Evolutionary conservation across 1,140 invertebrate species (phyloP), one percentile per base, ranked within the genome.

Genomic region (Dysdera silvatica): DNA sequence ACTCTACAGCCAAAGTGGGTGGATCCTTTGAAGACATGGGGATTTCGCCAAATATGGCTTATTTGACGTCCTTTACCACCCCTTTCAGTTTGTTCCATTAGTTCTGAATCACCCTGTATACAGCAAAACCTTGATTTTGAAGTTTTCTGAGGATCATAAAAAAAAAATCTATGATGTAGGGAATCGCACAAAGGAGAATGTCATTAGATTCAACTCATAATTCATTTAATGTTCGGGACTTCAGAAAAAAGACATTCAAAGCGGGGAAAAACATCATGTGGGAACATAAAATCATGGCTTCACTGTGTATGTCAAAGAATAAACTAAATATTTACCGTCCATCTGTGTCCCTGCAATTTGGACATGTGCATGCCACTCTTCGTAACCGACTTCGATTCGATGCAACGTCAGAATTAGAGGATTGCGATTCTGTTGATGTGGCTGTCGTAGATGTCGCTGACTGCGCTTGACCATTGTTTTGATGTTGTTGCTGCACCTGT

Each of bases 351-450:
- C 86, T 84, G 74, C 95, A 98, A 76, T 98, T 97, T 0, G 95
- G 95, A 78, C 95, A 98, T 0, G 92, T 95, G 75, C 95, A 98
- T 8, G 94, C 93, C 2, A 97, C 90, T 35, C 95, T 77, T 58
- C 92, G 77, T 6, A 87, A 72, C 23, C 86, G 75, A 45, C 71
- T 67, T 23, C 58, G 54, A n/a, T 68, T 63, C 28, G 57, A n/a
- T 16, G 29, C 48, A 31, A 54, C 51, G 45, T 60, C 60, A 26
- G 56, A 37, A 28, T 47, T 53, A 23, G 53, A 35, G 10, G 65
- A 48, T 7, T 56, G 48, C 3, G 48, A 47, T 18, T 68, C 61
- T 12, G 69, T 68, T 5, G 68, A 48, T 10, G 69, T 66, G 4
- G 67, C 16, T 35, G 67, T 54, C 18, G 61, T 53, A 18, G 58